Base-by-base conservation (phyloP, 2,888 invertebrate species). In the Lasioglossum lativentre region DNA sequence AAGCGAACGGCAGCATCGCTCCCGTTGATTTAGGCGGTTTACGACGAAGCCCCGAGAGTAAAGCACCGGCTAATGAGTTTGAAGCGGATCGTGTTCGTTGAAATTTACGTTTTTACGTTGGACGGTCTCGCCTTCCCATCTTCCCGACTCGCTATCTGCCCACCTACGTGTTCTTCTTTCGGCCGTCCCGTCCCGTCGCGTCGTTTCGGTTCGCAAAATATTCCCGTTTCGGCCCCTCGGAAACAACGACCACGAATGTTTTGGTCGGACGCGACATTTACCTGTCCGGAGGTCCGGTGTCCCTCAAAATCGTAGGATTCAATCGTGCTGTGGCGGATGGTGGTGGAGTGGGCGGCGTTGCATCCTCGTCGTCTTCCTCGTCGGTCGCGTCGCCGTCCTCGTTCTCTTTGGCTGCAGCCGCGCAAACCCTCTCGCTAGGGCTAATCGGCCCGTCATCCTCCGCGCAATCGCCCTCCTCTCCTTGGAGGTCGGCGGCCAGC, bases 391-490 rank as follows among this genome's bases (percentile, higher is more conserved):
- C 96, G 89, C 95, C 95, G 86, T 96, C 96, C 92, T 95, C 95
- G 93, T 95, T 95, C 91, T 95, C 95, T 95, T 95, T 95, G 82
- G 92, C 93, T 66, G 95, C 92, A 75, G 92, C 93, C 95, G 95
- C 95, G 95, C 95, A 93, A 89, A 96, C 96, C 87, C 95, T 88
- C 85, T 95, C 94, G 90, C 95, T 93, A 76, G 95, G 94, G 91
- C 95, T 95, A 92, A 96, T 96, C 94, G 96, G 96, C 95, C 96
- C 96, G 94, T 96, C 96, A 95, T 94, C 95, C 86, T 96, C 96
- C 86, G 96, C 96, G 91, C 96, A 96, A 91, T 96, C 96, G 86
- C 96, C 96, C 89, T 96, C 96, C 94, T 96, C 96, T 93, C 96
- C 96, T 91, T 94, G 95, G 92, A 94, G 93, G 86, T 95, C 95